Base-by-base conservation (phyloP, 1,140 invertebrate species). In the Latrodectus geometricus region DNA sequence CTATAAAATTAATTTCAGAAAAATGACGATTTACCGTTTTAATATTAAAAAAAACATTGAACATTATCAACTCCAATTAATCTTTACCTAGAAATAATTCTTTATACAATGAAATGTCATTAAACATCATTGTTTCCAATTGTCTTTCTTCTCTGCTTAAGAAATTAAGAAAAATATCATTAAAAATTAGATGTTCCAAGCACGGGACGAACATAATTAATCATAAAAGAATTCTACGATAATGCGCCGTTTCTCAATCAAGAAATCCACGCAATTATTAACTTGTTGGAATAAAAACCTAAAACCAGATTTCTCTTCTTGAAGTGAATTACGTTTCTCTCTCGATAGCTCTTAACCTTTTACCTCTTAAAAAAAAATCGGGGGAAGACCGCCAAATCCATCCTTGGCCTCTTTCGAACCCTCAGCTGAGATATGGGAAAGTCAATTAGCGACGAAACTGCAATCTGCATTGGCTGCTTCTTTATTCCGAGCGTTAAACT, bases 351-450 rank as follows among this genome's bases (percentile, higher is more conserved):
- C 68, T 76, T 23, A 73, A 84, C 82, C 82, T 84, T 84, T 84
- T 74, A 50, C 73, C 72, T 56, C 12, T 48, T 15, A 35, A 35
- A 35, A 5, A 35, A 35, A 35, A 35, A 35, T 35, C 35, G 35
- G 35, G 35, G 35, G 35, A 35, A 23, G 21, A n/a, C 70, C 21
- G 17, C 15, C 35, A 72, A 84, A 54, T 20, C 8, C 56, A 84
- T 84, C 82, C 82, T 84, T 84, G 82, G 82, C 82, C 82, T 84
- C 72, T 66, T 83, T 81, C 54, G 54, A 74, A 35, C 52, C 17
- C 82, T 83, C 65, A 35, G n/a, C 11, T 14, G 54, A 61, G 17
- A 17, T 61, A 61, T 61, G 54, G 54, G 54, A 61, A 61, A 61
- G 54, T 61, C 54, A 61, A 61, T 61, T 61, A 61, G 54, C 54